Evolutionary conservation across 2,888 invertebrate species (phyloP).

Genomic region (Aporophyla nigra): DNA sequence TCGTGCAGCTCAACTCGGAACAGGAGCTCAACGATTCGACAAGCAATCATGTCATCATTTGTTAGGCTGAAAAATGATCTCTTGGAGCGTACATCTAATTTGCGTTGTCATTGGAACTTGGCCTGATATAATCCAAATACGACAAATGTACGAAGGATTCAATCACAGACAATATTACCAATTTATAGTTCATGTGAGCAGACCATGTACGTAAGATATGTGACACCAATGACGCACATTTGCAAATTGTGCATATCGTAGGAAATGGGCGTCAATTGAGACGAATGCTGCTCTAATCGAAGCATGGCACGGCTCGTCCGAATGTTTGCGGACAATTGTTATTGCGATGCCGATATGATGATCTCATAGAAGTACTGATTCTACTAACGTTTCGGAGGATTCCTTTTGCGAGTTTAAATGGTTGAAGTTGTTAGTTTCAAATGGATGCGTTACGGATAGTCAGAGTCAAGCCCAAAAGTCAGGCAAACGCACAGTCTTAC

Average conservation of each 20-base stretch:
- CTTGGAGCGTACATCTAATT: background rate
- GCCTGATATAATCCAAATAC: slow-evolving; percentile 7
- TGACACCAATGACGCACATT: slow-evolving; percentile 56
- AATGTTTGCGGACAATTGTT: slow-evolving; percentile 75
- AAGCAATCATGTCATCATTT: background rate
- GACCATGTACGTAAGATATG: slow-evolving; percentile 32
- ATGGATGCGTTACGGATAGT: background rate
- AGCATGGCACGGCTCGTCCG: slow-evolving; percentile 73
- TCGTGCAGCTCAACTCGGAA: too few relatives aligned
- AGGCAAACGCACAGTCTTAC: background rate
- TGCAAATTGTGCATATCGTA: slow-evolving; percentile 61
- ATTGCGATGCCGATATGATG: slow-evolving; percentile 70
- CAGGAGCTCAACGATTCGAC: too few relatives aligned
- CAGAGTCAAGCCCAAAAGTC: background rate
- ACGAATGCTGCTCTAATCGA: slow-evolving; percentile 78
- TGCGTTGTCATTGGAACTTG: background rate
- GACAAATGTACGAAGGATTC: slow-evolving; percentile 16
- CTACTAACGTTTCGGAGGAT: slow-evolving; percentile 19
- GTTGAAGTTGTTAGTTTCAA: slow-evolving; percentile 9
- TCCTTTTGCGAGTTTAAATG: slow-evolving; percentile 14
- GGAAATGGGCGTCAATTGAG: slow-evolving; percentile 79
- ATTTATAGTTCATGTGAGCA: slow-evolving; percentile 41
- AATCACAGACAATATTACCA: slow-evolving; percentile 41
- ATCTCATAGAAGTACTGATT: slow-evolving; percentile 69
- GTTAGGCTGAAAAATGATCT: background rate